Conservation (phyloP, 2,888 invertebrate genomes). For the Andrena dorsata region DNA sequence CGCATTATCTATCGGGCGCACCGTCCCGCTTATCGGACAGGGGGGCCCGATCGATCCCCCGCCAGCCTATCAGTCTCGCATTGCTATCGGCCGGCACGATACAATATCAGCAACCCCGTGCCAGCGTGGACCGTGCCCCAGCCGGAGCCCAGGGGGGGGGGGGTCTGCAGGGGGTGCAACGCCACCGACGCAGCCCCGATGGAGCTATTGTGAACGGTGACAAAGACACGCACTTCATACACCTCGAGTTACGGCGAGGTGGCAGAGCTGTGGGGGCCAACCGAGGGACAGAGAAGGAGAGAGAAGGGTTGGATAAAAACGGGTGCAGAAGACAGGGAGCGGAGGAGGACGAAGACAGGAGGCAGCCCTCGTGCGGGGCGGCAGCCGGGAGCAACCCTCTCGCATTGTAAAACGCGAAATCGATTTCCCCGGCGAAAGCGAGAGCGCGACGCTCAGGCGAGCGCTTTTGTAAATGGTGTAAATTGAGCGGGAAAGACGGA, state of each 20-base stretch:
- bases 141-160: background rate
- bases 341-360: conserved; percentile 46
- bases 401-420: conserved; percentile 59
- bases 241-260: conserved; percentile 52
- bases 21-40: conserved; percentile 23
- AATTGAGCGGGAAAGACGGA: conserved; percentile 62
- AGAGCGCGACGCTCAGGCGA: conserved; percentile 38
- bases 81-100: conserved; percentile 18
- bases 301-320: conserved; percentile 31
- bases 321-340: background rate
- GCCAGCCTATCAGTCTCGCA: conserved; percentile 10
- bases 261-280: background rate
- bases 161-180: conserved; percentile 10
- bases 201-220: conserved; percentile 72
- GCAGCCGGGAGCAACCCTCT: conserved; percentile 48
- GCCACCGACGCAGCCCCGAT: conserved; percentile 18
- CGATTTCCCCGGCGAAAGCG: conserved; percentile 52
- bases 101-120: conserved; percentile 13
- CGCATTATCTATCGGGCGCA: conserved; percentile 17
- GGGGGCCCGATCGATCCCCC: conserved; percentile 22
- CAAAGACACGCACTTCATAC: conserved; percentile 76
- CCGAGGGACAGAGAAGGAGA: conserved; percentile 9
- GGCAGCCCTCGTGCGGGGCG: conserved; percentile 50
- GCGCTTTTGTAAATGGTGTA: conserved; percentile 66
- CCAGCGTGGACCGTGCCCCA: background rate